phyloP scores from a whole-genome alignment of 2,113 vertebrate species.

The Corythaeola cristata region DNA sequence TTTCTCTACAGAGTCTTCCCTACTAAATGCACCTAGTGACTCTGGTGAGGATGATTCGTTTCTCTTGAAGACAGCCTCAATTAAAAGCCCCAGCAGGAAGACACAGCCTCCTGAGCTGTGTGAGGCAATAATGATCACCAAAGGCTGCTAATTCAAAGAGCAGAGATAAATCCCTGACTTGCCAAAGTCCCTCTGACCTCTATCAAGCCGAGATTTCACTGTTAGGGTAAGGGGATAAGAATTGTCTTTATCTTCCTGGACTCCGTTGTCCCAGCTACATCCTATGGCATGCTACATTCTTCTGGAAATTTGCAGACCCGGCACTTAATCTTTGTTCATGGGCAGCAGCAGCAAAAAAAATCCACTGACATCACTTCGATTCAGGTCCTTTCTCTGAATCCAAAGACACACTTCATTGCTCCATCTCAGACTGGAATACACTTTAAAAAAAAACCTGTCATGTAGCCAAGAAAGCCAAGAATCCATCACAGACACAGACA shows the following conservation, averaged over 20 bases:
- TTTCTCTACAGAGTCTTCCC: not conserved
- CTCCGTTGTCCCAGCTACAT: not conserved
- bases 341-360: not conserved
- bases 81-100: not conserved
- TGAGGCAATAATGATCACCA: accelerated
- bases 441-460: not conserved
- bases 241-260: not conserved
- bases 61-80: not conserved
- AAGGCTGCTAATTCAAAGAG: not conserved
- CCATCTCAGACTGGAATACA: not conserved
- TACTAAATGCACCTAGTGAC: not conserved
- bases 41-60: not conserved
- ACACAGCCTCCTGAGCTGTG: accelerated
- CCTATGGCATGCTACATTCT: not conserved
- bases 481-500: constrained; percentile 17
- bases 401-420: constrained; percentile 12
- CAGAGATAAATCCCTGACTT: not conserved
- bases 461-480: constrained; percentile 21
- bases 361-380: not conserved
- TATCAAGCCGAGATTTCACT: not conserved
- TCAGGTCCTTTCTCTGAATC: not conserved
- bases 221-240: not conserved
- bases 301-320: not conserved
- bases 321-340: not conserved
- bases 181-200: not conserved